Percentiles rank a stretch among this genome's conserved stretches.
Conservation (phyloP, 1,140 invertebrate species). For the Ostrea edulis region DNA sequence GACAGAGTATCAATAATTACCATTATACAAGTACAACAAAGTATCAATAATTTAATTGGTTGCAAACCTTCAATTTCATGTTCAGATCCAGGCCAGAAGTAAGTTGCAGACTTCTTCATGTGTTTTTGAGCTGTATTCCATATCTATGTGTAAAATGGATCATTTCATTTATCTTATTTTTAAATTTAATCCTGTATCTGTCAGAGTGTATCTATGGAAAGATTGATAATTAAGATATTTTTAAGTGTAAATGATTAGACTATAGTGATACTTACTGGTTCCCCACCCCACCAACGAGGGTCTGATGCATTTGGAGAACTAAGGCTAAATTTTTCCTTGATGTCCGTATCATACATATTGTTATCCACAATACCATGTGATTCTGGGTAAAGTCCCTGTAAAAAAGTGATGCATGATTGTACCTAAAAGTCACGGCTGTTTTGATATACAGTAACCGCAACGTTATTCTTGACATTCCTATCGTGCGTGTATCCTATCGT, state of each 20-base stretch:
- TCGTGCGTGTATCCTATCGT: no score
- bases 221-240: neutral
- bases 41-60: neutral
- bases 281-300: constrained; percentile 65
- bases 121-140: constrained; percentile 74
- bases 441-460: no score
- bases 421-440: no score
- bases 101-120: constrained; percentile 67
- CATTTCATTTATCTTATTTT: no score
- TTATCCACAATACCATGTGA: constrained; percentile 86
- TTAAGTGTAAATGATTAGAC: no score
- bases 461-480: no score
- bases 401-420: neutral
- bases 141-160: constrained; percentile 57
- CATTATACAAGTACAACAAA: neutral
- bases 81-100: constrained; percentile 76
- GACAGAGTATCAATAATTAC: no score
- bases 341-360: constrained; percentile 83
- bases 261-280: neutral
- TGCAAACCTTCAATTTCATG: constrained; percentile 63
- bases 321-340: constrained; percentile 76
- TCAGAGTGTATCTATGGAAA: no score
- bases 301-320: constrained; percentile 70
- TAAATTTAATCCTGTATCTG: no score
- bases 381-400: constrained; percentile 83